Percentiles rank a stretch among this genome's conserved stretches.
phyloP scores from a whole-genome alignment of 2,797 vertebrate species.

The Platyrinchus mystaceus region DNA sequence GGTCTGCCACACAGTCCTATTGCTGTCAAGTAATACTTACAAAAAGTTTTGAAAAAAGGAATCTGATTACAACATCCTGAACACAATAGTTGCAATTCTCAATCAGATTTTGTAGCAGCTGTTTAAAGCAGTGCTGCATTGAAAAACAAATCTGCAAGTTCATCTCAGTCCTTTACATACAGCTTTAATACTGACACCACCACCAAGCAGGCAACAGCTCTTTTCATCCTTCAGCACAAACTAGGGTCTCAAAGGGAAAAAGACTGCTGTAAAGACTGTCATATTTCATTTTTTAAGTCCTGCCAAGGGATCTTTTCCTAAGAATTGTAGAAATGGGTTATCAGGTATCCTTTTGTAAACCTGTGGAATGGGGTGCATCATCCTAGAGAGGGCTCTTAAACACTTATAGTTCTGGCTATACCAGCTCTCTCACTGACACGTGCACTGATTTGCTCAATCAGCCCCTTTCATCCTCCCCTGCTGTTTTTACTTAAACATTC shows the following conservation, averaged over 20 bases:
- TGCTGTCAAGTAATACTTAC: not conserved
- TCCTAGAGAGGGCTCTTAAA: not conserved
- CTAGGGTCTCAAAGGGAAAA: not conserved
- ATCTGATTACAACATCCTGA: not conserved
- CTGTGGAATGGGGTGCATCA: fast-evolving
- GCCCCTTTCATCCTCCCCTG: not conserved
- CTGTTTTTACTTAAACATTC: not conserved
- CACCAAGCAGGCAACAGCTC: not conserved
- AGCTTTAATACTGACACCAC: not conserved
- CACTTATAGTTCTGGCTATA: not conserved
- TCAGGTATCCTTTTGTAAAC: not conserved
- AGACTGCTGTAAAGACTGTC: not conserved
- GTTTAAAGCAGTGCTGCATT: not conserved
- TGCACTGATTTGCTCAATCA: not conserved
- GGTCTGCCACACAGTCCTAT: not conserved
- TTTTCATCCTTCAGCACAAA: not conserved
- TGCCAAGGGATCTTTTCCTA: not conserved
- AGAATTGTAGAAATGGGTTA: not conserved
- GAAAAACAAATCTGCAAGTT: not conserved
- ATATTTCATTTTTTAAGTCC: not conserved
- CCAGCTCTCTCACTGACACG: not conserved
- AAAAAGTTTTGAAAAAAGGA: not conserved
- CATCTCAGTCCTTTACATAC: not conserved
- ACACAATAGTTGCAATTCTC: not conserved
- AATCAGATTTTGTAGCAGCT: not conserved